Base-by-base conservation (phyloP, 2,797 vertebrate species). In the Xiphorhynchus erythropygius region DNA sequence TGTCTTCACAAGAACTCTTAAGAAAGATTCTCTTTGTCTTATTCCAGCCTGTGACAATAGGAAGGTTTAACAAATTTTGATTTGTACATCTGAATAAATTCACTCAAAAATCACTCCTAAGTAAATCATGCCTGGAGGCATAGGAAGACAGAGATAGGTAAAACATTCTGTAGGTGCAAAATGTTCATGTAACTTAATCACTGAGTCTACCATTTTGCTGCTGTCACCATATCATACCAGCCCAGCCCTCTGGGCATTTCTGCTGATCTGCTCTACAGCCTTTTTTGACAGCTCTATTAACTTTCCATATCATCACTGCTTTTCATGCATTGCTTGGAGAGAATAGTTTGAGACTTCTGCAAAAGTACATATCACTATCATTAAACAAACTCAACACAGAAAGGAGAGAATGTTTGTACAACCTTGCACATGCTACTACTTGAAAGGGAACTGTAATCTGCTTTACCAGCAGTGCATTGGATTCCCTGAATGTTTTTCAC, bases 381-480 rank as follows among this genome's bases (percentile, higher is more conserved):
- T 95, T 86, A 94, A 82, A 90, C 78, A 89, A 93, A 92, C 56
- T 44, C 53, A 81, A 69, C 46, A 50, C 18, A 85, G 77, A 94
- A 93, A 86, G 57, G 79, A 89, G 57, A 52, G 32, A 33, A 42
- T 84, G 55, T 93, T 93, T 94, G 64, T 89, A 90, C 70, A 94
- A 63, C 2, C 30, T 41, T 37, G 39, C 21, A 28, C 39, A 44
- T 62, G 37, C 74, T 94, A 59, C 41, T 70, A 17, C 85, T 95
- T 93, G 71, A 87, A 95, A 95, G 55, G 63, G 11, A 93, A 35
- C 22, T n/a, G 27, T 73, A 37, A 64, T 94, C 95, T 97, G 70
- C 59, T 95, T 95, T 91, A 80, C 90, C 81, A 87, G 94, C 65
- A 96, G 80, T 59, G 71, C 60, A 52, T 53, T 23, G 46, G 24